Base-by-base conservation (phyloP, 2,888 invertebrate genomes). In the Philhelius pedissequus region DNA sequence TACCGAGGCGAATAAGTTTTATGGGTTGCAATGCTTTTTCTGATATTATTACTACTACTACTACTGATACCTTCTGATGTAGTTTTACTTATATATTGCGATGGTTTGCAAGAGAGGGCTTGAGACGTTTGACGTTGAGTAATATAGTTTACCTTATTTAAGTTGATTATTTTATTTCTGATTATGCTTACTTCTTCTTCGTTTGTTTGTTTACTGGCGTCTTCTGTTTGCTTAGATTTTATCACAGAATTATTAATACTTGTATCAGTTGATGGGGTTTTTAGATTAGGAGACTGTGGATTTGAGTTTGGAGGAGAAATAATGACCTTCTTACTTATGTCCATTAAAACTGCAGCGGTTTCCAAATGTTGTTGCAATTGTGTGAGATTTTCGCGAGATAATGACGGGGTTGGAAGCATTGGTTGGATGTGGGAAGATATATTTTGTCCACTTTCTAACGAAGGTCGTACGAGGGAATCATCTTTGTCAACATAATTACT, bases 191-290 rank as follows among this genome's bases (percentile, higher is more conserved):
- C 25, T 68, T 84, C 66, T 38, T 84, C 62, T 76, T 83, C 83
- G 69, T 70, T 82, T 74, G 74, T 78, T 74, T 77, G 60, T 86
- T 88, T 88, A 80, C 87, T 89, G 86, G 88, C 87, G 83, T 87
- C 89, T 87, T 87, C 88, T 88, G 88, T 88, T 89, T 90, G 90
- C 88, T 90, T 91, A 87, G 88, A 88, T 89, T 90, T 90, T 92
- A 92, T 92, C 91, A 92, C 92, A 91, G 92, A 90, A 88, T 89
- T 90, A 88, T 89, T 90, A 90, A 91, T 91, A 91, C 90, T 91
- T 89, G 89, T 88, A 88, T 90, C 88, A 87, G 88, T 87, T 86
- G 86, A 86, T 86, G 88, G 86, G 75, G 89, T 86, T 69, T 84
- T 84, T 56, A 89, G 84, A 88, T 88, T 89, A 87, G 90, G 90